phyloP scores from a whole-genome alignment of 2,888 invertebrate genomes.

The Pachymerium ferrugineum region DNA sequence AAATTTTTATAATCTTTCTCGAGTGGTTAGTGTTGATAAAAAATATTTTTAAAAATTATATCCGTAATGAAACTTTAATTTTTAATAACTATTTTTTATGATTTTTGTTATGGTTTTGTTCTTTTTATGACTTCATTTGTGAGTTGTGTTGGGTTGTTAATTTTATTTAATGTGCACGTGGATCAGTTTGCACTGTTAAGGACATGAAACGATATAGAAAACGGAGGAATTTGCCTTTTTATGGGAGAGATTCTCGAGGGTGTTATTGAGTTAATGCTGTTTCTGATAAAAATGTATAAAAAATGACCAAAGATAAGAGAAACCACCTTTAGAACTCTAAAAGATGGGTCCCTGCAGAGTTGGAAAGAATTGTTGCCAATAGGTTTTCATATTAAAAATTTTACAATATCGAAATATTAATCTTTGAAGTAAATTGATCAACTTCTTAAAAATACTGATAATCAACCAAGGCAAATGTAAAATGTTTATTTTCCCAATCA shows the following conservation, averaged over 20 bases:
- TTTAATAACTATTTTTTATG: conserved; percentile 27
- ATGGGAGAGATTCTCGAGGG: conserved; percentile 20
- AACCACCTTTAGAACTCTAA: not conserved
- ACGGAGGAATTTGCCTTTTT: conserved; percentile 19
- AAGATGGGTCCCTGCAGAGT: not conserved
- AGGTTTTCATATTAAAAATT: not conserved
- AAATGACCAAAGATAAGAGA: not conserved
- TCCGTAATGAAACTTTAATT: conserved; percentile 24
- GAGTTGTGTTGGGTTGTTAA: conserved; percentile 27
- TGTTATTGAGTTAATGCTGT: conserved; percentile 15
- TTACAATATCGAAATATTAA: too few species aligned
- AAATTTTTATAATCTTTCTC: not conserved
- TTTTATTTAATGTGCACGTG: conserved; percentile 25
- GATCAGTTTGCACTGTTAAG: conserved; percentile 27
- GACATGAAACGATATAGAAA: conserved; percentile 19
- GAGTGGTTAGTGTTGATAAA: not conserved
- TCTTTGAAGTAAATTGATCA: too few species aligned
- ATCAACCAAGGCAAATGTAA: not conserved
- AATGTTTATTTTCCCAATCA: conserved; percentile 5
- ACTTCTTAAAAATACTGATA: too few species aligned
- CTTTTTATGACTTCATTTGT: conserved; percentile 27
- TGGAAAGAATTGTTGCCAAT: too few species aligned
- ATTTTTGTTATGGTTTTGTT: conserved; percentile 25
- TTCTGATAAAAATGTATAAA: conserved; percentile 10
- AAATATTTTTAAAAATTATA: conserved; percentile 2